Conservation (phyloP, 1,140 invertebrate genomes). For the Neuroterus valhalla region DNA sequence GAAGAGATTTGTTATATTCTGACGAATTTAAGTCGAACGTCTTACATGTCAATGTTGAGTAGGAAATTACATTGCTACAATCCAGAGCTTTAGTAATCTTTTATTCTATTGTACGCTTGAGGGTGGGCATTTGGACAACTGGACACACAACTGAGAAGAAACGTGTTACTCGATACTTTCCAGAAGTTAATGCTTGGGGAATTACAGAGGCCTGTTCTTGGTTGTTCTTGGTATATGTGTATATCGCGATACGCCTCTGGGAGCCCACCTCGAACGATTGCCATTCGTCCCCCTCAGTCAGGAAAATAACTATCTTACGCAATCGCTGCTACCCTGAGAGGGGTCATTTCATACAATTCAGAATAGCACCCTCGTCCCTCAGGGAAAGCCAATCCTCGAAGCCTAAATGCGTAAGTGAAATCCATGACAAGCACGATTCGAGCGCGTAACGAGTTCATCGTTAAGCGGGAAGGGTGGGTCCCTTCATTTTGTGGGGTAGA, state of each 20-base stretch:
- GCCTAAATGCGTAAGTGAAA: slow-evolving; percentile 73
- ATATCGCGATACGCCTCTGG: slow-evolving; percentile 35
- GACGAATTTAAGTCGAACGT: background rate
- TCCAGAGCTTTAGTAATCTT: slow-evolving; percentile 1
- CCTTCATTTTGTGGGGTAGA: slow-evolving; percentile 41
- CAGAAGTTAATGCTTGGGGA: slow-evolving; percentile 45
- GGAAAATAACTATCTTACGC: slow-evolving; percentile 55
- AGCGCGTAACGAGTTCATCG: slow-evolving; percentile 72
- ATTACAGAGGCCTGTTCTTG: slow-evolving; percentile 42
- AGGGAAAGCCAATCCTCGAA: slow-evolving; percentile 35
- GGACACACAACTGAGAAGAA: background rate
- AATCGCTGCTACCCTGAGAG: slow-evolving; percentile 54
- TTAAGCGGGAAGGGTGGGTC: slow-evolving; percentile 43
- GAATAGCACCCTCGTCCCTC: slow-evolving; percentile 46
- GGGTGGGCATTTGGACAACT: no score
- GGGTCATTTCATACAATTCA: slow-evolving; percentile 62
- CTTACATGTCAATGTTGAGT: slow-evolving; percentile 12
- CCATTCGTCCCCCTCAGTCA: slow-evolving; percentile 24
- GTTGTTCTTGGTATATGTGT: slow-evolving; percentile 44
- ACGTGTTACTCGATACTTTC: slow-evolving; percentile 46
- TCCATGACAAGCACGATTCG: slow-evolving; percentile 71
- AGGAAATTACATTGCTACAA: background rate
- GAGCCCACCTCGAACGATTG: slow-evolving; percentile 7
- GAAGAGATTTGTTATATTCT: no score
- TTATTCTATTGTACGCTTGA: slow-evolving; percentile 21